phyloP scores from a whole-genome alignment of 1,140 invertebrate genomes.

The Polyergus mexicanus region DNA sequence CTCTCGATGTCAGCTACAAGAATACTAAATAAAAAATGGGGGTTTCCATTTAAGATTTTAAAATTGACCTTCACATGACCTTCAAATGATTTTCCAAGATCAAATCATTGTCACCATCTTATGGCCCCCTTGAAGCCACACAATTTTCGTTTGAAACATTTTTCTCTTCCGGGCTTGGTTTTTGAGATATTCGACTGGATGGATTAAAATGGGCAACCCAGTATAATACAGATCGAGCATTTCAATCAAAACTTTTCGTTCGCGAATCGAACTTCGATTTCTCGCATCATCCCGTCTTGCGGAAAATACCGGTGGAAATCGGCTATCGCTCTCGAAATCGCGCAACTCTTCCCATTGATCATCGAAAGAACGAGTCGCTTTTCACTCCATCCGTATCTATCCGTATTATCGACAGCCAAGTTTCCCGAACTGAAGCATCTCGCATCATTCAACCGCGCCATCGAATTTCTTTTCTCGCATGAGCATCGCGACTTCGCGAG shows the following conservation, averaged over 20 bases:
- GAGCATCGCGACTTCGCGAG: neutral
- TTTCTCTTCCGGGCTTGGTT: no score
- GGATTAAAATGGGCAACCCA: no score
- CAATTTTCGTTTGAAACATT: no score
- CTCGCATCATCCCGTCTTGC: neutral
- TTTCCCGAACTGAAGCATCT: neutral
- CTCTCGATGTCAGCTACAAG: no score
- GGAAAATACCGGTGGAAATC: neutral
- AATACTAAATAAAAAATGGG: no score
- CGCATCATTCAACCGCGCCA: neutral
- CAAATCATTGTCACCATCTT: no score
- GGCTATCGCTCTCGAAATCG: neutral
- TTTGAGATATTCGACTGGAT: no score
- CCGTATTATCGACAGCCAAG: conserved; percentile 40
- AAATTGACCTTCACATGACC: no score
- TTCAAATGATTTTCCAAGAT: no score
- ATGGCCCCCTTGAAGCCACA: no score
- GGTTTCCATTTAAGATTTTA: no score
- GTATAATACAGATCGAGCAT: neutral
- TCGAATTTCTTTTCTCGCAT: neutral
- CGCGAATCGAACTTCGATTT: neutral
- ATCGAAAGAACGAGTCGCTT: conserved; percentile 32
- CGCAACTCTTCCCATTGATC: conserved; percentile 26
- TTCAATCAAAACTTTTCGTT: conserved; percentile 36
- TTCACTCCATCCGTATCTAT: conserved; percentile 33